Percentiles rank a stretch among this genome's conserved stretches.
These are phyloP conservation scores for Cavia aperea DNA, from an alignment of 2,113 vertebrate genomes.

Conservation along the genomic window DNA sequence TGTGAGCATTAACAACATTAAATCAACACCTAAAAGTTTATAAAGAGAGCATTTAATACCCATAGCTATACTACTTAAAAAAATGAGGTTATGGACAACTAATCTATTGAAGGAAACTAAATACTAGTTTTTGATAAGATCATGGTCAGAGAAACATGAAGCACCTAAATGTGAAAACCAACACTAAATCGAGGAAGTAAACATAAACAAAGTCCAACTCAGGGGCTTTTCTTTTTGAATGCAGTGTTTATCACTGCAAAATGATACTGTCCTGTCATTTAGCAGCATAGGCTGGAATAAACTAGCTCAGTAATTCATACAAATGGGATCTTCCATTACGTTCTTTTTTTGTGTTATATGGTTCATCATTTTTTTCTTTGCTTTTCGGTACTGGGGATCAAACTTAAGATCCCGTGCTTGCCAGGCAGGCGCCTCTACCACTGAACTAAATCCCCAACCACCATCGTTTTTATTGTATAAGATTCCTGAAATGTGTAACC, in stretches of 20 bases:
- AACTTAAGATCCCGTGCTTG: no score
- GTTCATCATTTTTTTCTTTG: neutral
- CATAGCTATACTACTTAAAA: neutral
- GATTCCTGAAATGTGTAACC: neutral
- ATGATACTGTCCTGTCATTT: neutral
- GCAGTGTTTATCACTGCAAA: neutral
- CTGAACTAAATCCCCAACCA: no score
- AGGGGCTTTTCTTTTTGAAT: neutral
- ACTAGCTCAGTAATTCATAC: neutral
- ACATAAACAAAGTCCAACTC: fast-evolving
- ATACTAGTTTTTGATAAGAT: neutral
- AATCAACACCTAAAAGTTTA: neutral
- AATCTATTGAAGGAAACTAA: neutral
- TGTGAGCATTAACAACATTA: conserved; percentile 1
- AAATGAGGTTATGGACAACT: neutral
- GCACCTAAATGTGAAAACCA: neutral
- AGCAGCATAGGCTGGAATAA: neutral
- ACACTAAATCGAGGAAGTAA: neutral
- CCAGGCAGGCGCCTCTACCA: no score
- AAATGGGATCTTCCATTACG: neutral
- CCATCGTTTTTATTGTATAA: neutral
- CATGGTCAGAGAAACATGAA: neutral
- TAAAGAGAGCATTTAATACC: neutral
- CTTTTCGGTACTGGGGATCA: no score
- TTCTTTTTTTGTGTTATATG: neutral